Evolutionary conservation across 2,888 invertebrate genomes (phyloP).

Genomic region (Acleris laterana): DNA sequence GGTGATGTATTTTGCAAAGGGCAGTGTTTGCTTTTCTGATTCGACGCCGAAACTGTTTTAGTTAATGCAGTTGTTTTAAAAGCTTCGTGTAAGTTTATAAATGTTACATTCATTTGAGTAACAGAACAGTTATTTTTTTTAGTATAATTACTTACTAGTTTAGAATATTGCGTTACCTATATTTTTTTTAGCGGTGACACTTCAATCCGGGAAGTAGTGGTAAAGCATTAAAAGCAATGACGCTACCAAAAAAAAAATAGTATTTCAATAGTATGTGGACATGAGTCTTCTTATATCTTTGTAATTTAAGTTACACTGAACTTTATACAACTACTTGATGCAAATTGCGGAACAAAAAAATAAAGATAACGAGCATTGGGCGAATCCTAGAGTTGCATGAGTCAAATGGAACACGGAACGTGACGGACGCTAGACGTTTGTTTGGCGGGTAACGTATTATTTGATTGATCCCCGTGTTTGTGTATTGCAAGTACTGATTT

Average conservation of each 20-base stretch:
- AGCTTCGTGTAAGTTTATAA: not conserved
- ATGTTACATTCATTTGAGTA: too few species aligned
- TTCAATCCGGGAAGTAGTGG: too few species aligned
- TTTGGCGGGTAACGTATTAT: constrained; percentile 2
- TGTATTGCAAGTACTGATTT: not conserved
- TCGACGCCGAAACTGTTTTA: constrained; percentile 19
- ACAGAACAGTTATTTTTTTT: too few species aligned
- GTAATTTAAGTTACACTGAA: too few species aligned
- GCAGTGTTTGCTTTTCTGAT: constrained; percentile 23
- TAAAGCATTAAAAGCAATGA: too few species aligned
- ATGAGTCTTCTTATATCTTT: too few species aligned
- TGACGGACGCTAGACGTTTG: constrained; percentile 7
- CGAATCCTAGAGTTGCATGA: not conserved
- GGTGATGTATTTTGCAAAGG: constrained; percentile 37
- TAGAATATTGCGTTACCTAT: too few species aligned
- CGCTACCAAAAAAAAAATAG: too few species aligned
- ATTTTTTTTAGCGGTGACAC: too few species aligned
- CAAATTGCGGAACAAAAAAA: not conserved
- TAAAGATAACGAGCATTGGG: not conserved
- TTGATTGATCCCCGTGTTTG: constrained; percentile 1
- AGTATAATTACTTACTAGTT: too few species aligned
- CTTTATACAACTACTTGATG: too few species aligned
- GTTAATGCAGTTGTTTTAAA: constrained; percentile 27
- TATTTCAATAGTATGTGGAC: too few species aligned
- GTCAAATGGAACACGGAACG: not conserved